Conservation (phyloP, 2,113 vertebrate species). For the Spermophilus dauricus region DNA sequence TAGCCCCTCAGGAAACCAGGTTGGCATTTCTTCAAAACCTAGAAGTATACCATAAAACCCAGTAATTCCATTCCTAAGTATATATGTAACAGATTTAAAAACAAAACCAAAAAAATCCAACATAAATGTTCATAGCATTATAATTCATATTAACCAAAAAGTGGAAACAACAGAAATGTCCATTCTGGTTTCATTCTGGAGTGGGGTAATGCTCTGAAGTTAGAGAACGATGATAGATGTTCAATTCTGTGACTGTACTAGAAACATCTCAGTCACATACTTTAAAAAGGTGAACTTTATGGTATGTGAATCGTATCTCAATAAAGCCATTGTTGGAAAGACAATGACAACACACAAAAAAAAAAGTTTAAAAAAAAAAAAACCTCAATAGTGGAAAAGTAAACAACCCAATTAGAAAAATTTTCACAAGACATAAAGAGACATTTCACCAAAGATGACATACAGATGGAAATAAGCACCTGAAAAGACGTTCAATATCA, state of each 20-base stretch:
- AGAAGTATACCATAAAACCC: neutral
- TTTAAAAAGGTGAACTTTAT: neutral
- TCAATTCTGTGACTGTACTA: neutral
- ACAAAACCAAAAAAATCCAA: neutral
- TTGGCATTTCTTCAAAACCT: neutral
- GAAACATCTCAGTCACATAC: neutral
- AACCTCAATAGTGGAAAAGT: neutral
- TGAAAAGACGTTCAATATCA: neutral
- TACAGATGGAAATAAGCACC: neutral
- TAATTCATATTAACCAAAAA: neutral
- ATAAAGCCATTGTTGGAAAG: slow-evolving; percentile 11
- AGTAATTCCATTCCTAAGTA: neutral
- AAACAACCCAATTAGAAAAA: slow-evolving; percentile 36
- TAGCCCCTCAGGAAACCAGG: neutral
- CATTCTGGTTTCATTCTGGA: neutral
- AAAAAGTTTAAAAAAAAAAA: neutral
- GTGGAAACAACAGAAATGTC: neutral
- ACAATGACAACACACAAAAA: neutral
- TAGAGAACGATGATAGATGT: neutral
- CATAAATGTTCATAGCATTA: neutral
- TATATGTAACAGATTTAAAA: neutral
- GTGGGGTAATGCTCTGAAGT: neutral
- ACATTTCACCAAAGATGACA: neutral
- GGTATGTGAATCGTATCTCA: slow-evolving; percentile 21
- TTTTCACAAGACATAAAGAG: neutral